phyloP scores from a whole-genome alignment of 2,797 vertebrate species.

The Sparus aurata region DNA sequence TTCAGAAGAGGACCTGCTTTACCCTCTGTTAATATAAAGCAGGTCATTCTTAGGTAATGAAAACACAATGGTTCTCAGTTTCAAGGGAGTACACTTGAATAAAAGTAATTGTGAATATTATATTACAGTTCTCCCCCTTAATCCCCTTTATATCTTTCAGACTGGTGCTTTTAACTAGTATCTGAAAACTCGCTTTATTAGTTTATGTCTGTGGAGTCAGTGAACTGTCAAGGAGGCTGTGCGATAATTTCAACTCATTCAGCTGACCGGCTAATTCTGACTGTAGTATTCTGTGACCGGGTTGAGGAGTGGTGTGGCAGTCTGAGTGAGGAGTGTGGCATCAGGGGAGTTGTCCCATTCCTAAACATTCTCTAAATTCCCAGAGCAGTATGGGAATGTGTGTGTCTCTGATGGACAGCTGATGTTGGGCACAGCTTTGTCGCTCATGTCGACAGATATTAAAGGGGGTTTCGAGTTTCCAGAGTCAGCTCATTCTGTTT shows the following conservation, averaged over 20 bases:
- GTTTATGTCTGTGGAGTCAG: neutral
- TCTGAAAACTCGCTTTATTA: constrained; percentile 17
- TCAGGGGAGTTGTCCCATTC: constrained; percentile 59
- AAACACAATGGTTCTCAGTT: too few species aligned
- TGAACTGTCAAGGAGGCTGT: neutral
- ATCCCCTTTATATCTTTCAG: too few species aligned
- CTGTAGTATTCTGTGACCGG: neutral
- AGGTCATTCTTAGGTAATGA: too few species aligned
- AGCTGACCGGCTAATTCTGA: constrained; percentile 20
- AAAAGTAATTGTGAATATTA: too few species aligned
- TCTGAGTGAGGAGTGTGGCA: constrained; percentile 23
- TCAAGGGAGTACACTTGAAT: too few species aligned
- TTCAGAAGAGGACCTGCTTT: too few species aligned
- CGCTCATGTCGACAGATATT: constrained; percentile 7
- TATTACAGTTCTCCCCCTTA: too few species aligned
- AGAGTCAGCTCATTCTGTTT: constrained; percentile 10
- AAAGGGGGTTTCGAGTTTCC: neutral
- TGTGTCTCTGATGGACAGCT: constrained; percentile 66
- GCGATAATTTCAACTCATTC: neutral
- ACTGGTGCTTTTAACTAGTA: too few species aligned
- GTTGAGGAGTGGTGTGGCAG: constrained; percentile 2
- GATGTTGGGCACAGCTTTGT: constrained; percentile 46
- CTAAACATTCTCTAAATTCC: constrained; percentile 75
- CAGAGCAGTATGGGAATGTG: constrained; percentile 42
- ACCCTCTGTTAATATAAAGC: too few species aligned